Conservation (phyloP, 2,888 invertebrate species). For the Acrocyrtus sp. region DNA sequence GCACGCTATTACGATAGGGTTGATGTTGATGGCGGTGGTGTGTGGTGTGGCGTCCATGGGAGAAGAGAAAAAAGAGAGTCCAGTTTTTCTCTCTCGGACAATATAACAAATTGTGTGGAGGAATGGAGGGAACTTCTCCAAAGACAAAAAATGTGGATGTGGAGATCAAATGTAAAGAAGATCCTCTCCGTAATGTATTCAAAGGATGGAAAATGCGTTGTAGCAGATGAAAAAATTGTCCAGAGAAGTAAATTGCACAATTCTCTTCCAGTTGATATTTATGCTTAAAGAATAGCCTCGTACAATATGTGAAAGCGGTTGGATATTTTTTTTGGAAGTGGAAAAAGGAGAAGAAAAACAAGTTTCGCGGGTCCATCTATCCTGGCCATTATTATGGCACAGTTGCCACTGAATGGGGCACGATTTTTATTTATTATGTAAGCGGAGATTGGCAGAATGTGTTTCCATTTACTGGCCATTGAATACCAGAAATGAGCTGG, state of each 20-base stretch:
- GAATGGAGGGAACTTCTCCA: constrained; percentile 5
- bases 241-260: background rate
- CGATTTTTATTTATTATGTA: constrained; percentile 37
- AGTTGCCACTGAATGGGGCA: no score
- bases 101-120: background rate
- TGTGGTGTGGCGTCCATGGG: no score
- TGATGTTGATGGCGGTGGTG: constrained; percentile 53
- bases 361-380: no score
- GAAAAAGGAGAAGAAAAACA: background rate
- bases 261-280: no score
- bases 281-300: no score
- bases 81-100: constrained; percentile 13
- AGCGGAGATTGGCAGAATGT: background rate
- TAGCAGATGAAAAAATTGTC: background rate
- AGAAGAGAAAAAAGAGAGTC: constrained; percentile 18
- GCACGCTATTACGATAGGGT: constrained; percentile 58
- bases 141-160: constrained; percentile 5
- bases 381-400: no score
- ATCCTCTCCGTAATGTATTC: no score
- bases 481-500: constrained; percentile 24
- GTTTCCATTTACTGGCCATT: constrained; percentile 15
- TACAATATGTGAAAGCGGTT: background rate
- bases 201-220: no score
- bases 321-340: constrained; percentile 5
- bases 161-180: no score